Evolutionary conservation across 1,140 invertebrate species (phyloP).

Genomic region (Pseudoatta argentina): DNA sequence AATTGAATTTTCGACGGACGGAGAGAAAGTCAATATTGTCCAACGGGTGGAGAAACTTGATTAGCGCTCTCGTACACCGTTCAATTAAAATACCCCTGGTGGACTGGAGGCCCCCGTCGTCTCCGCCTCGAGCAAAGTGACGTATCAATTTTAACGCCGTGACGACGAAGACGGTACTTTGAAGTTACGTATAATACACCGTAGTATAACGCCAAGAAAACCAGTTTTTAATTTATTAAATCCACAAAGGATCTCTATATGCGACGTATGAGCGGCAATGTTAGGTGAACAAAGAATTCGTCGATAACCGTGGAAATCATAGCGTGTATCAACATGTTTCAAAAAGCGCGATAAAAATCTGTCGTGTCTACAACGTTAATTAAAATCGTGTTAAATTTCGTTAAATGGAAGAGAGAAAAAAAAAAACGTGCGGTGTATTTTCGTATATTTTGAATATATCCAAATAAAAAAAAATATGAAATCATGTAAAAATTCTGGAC

Average conservation of each 20-base stretch:
- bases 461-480: slow-evolving; percentile 33
- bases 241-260: slow-evolving; percentile 8
- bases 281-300: slow-evolving; percentile 13
- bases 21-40: slow-evolving; percentile 76
- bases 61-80: slow-evolving; percentile 73
- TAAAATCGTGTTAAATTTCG: slow-evolving; percentile 37
- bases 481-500: slow-evolving; percentile 4
- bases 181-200: slow-evolving; percentile 11
- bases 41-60: slow-evolving; percentile 74
- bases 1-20: slow-evolving; percentile 74
- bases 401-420: slow-evolving; percentile 15
- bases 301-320: slow-evolving; percentile 8
- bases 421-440: background rate
- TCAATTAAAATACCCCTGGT: slow-evolving; percentile 73
- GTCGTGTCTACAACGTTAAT: slow-evolving; percentile 23
- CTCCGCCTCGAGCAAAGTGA: slow-evolving; percentile 59
- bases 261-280: slow-evolving; percentile 11
- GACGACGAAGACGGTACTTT: slow-evolving; percentile 51
- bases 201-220: background rate
- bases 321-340: background rate
- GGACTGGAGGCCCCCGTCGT: slow-evolving; percentile 27
- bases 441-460: background rate
- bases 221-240: slow-evolving; percentile 60
- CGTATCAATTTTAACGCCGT: slow-evolving; percentile 59
- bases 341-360: slow-evolving; percentile 30